These are phyloP conservation scores for Sphenodon punctatus DNA, from an alignment of 2,797 vertebrate species.

Conservation along the genomic window DNA sequence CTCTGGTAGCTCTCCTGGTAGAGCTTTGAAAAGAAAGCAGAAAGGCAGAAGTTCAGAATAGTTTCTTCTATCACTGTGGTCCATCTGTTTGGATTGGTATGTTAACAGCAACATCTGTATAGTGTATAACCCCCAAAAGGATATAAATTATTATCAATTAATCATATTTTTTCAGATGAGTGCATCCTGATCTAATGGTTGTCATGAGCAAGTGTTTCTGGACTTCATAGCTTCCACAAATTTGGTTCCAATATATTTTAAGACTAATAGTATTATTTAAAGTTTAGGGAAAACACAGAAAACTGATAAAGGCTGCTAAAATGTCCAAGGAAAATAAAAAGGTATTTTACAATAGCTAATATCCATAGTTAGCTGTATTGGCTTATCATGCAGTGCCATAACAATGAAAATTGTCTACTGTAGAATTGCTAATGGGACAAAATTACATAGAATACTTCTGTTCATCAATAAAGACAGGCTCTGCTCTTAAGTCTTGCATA, in stretches of 20 bases:
- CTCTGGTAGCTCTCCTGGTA: too few species aligned
- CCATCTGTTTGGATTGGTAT: too few species aligned
- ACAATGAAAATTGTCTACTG: neutral
- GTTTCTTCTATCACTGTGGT: too few species aligned
- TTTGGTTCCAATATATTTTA: neutral
- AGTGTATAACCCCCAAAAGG: neutral
- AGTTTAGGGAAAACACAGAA: neutral
- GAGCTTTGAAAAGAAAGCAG: too few species aligned
- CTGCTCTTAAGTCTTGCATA: neutral
- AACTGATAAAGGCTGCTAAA: neutral
- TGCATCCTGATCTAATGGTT: neutral
- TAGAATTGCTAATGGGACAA: neutral
- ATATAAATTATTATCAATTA: neutral
- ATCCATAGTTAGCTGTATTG: neutral
- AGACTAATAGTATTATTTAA: neutral
- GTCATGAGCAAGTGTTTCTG: neutral
- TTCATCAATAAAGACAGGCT: neutral
- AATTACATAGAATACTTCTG: neutral
- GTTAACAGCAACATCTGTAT: neutral
- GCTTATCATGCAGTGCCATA: neutral
- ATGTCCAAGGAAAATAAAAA: neutral
- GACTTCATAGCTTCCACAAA: neutral
- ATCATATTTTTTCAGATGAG: neutral
- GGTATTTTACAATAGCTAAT: neutral
- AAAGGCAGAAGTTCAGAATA: too few species aligned